These are phyloP conservation scores for Dorcus hopei DNA, from an alignment of 2,888 invertebrate species.

Conservation along the genomic window DNA sequence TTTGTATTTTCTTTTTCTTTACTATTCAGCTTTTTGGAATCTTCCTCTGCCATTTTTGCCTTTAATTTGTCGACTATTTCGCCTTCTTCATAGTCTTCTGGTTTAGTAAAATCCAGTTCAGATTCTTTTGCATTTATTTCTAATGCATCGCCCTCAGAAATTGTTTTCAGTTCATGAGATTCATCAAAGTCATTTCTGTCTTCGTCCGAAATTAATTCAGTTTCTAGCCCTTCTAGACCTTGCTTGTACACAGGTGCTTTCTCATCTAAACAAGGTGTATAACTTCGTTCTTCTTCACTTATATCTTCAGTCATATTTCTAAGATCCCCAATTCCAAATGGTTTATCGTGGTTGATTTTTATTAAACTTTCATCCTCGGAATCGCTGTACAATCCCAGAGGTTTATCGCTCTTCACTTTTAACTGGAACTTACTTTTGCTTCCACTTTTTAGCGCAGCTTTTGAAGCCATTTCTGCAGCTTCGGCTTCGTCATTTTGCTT, in stretches of 20 bases:
- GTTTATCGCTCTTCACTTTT: background rate
- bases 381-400: slow-evolving; percentile 40
- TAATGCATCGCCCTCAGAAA: slow-evolving; percentile 48
- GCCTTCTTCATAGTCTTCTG: slow-evolving; percentile 56
- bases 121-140: slow-evolving; percentile 50
- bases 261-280: slow-evolving; percentile 72
- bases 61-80: slow-evolving; percentile 54
- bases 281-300: slow-evolving; percentile 66
- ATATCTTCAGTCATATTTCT: slow-evolving; percentile 61
- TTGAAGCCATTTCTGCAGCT: background rate
- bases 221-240: slow-evolving; percentile 59
- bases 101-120: slow-evolving; percentile 46
- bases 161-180: slow-evolving; percentile 46
- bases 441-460: background rate
- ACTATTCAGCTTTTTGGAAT: slow-evolving; percentile 47
- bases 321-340: slow-evolving; percentile 42
- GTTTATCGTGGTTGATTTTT: slow-evolving; percentile 33
- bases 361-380: slow-evolving; percentile 45
- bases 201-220: slow-evolving; percentile 73
- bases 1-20: slow-evolving; percentile 45
- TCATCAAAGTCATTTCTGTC: slow-evolving; percentile 66
- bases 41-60: slow-evolving; percentile 40
- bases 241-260: slow-evolving; percentile 37
- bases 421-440: background rate
- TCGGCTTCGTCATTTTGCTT: background rate